Percentiles rank a stretch among this genome's conserved stretches.
These are phyloP conservation scores for Heliconius nattereri DNA, from an alignment of 1,140 invertebrate genomes.

Conservation along the genomic window DNA sequence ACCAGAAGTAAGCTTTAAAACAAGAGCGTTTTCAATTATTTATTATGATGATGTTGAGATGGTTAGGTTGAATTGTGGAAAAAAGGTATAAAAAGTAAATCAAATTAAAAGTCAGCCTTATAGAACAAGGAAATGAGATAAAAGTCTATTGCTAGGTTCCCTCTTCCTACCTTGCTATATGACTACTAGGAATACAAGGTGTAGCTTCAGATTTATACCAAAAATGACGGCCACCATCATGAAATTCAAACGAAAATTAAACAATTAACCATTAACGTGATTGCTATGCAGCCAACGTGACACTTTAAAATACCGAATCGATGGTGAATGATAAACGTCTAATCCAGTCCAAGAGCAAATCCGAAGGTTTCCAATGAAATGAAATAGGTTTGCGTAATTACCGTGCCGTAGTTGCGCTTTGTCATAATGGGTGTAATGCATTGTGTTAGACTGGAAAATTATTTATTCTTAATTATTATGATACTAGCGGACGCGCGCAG, in stretches of 20 bases:
- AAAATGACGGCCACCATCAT: neutral
- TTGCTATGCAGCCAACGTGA: slow-evolving; percentile 22
- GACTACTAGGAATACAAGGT: too few species aligned
- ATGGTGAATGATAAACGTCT: slow-evolving; percentile 50
- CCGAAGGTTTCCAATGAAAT: slow-evolving; percentile 54
- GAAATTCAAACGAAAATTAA: neutral
- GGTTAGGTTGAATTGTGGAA: too few species aligned
- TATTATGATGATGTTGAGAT: too few species aligned
- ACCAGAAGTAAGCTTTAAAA: too few species aligned
- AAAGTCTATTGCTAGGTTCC: too few species aligned
- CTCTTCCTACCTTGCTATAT: too few species aligned
- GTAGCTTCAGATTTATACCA: too few species aligned
- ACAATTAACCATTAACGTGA: slow-evolving; percentile 27
- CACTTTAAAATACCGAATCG: slow-evolving; percentile 12
- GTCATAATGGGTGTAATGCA: slow-evolving; percentile 23
- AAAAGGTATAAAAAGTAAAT: too few species aligned
- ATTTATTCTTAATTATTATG: neutral
- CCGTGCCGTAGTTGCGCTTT: slow-evolving; percentile 20
- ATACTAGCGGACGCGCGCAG: too few species aligned
- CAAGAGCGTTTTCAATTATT: too few species aligned
- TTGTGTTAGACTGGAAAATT: neutral
- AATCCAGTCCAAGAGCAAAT: slow-evolving; percentile 63
- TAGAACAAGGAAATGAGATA: too few species aligned
- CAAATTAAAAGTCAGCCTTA: too few species aligned
- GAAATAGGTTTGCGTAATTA: slow-evolving; percentile 53